Evolutionary conservation across 2,888 invertebrate genomes (phyloP), one percentile per base, ranked within the genome.

Genomic region (Thereva unica): DNA sequence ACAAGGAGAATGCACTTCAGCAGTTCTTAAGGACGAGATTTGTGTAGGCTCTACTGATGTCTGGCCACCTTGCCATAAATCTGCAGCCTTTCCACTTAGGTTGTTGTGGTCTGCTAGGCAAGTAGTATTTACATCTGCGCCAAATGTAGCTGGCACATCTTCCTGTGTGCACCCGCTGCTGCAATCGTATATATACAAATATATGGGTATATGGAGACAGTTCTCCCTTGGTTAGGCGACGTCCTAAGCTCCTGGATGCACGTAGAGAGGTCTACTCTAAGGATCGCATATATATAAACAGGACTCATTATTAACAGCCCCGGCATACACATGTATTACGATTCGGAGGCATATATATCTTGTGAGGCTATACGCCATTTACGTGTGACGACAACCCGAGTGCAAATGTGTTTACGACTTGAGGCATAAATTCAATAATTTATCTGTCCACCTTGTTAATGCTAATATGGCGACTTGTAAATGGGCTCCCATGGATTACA

Each of bases 391-490:
- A 68, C 67, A 67, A 50, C 59, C 49, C 23, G 12, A 66, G 64
- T 66, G 66, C 61, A 68, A 66, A 66, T 68, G 66, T 68, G 68
- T 68, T 68, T 68, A 68, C 64, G 67, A 67, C 69, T 67, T 50
- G 53, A 56, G 64, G 67, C 67, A 69, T 67, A 67, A 69, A 69
- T 69, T 69, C 64, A 67, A 69, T 69, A 69, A 69, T 69, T 67
- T 67, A 69, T 69, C 67, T 67, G 57, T 59, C 54, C 59, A 34
- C 64, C 67, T 69, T 69, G 69, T 69, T 69, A 69, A 69, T 69
- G 67, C 69, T 69, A 69, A 69, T 69, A 67, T 67, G 69, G 64
- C 67, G 69, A 69, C 69, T 69, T 69, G 67, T 69, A 69, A 69
- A 69, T 69, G 67, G 66, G 69, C 63, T 67, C 45, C 54, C 57